Evolutionary conservation across 2,888 invertebrate species (phyloP).

Genomic region (Tachystola acroxantha): DNA sequence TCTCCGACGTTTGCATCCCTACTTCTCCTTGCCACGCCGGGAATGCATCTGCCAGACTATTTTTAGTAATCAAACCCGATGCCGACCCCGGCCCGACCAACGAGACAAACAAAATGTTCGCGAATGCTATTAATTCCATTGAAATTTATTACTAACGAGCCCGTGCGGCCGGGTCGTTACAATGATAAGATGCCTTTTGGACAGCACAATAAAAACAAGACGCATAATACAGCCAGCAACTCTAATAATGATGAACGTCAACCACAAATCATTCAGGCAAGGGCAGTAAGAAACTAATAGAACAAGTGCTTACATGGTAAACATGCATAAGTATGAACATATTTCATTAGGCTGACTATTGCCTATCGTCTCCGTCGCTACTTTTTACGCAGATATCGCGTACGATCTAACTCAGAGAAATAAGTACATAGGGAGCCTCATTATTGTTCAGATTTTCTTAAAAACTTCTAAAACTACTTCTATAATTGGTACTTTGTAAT

Average conservation of each 20-base stretch:
- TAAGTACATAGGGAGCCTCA: too few species aligned
- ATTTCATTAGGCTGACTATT: too few species aligned
- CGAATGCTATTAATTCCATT: slow-evolving; percentile 38
- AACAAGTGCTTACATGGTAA: slow-evolving; percentile 2
- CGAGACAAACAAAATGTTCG: slow-evolving; percentile 43
- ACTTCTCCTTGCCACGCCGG: too few species aligned
- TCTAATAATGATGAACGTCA: slow-evolving; percentile 13
- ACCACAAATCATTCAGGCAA: slow-evolving; percentile 10
- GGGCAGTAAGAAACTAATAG: slow-evolving; percentile 6
- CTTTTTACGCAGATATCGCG: too few species aligned
- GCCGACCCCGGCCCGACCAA: slow-evolving; percentile 39
- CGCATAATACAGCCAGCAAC: slow-evolving; percentile 9
- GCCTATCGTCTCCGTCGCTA: too few species aligned
- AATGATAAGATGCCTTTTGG: slow-evolving; percentile 20
- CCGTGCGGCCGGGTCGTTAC: slow-evolving; percentile 25
- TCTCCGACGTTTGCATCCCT: too few species aligned
- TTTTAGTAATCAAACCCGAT: slow-evolving; percentile 68
- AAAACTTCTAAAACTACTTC: too few species aligned
- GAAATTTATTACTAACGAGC: slow-evolving; percentile 36
- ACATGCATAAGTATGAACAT: too few species aligned
- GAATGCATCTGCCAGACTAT: slow-evolving; percentile 64
- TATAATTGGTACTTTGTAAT: too few species aligned
- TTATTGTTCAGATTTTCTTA: too few species aligned
- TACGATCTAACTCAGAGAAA: too few species aligned
- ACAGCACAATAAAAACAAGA: slow-evolving; percentile 15